Percentiles rank a stretch among this genome's conserved stretches.
Conservation (phyloP, 1,140 invertebrate genomes). For the Procambarus clarkii region DNA sequence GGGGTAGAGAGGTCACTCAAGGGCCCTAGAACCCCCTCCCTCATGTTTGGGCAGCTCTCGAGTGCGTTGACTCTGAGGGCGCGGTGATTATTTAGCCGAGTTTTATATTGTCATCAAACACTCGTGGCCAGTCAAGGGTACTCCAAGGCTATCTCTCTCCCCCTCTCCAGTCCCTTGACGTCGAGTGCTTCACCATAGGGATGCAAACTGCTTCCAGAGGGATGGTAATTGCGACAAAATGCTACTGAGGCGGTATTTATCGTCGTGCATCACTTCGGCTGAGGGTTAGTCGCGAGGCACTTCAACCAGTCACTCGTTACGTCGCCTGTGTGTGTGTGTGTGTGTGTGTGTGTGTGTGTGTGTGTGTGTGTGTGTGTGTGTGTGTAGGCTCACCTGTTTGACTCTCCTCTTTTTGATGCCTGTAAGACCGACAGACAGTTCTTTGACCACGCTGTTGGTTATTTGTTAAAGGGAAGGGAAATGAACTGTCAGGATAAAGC, state of each 20-base stretch:
- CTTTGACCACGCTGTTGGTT: no score
- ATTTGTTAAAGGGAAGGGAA: no score
- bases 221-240: constrained; percentile 32
- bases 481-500: no score
- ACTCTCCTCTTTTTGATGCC: no score
- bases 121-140: constrained; percentile 67
- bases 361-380: no score
- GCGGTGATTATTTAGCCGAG: constrained; percentile 69
- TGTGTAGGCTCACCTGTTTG: background rate
- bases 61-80: constrained; percentile 66
- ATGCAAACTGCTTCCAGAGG: background rate
- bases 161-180: background rate
- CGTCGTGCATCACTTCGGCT: background rate
- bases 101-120: constrained; percentile 71
- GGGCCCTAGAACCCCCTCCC: constrained; percentile 35
- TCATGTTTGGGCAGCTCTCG: constrained; percentile 63
- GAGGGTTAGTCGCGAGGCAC: background rate
- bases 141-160: constrained; percentile 64
- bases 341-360: constrained; percentile 27
- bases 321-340: constrained; percentile 2
- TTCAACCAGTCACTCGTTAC: background rate
- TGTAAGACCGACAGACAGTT: no score
- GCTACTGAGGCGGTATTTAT: constrained; percentile 27
- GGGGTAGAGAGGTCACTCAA: constrained; percentile 36
- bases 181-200: constrained; percentile 3